Conservation (phyloP, 1,140 invertebrate species). For the Idris sp. region DNA sequence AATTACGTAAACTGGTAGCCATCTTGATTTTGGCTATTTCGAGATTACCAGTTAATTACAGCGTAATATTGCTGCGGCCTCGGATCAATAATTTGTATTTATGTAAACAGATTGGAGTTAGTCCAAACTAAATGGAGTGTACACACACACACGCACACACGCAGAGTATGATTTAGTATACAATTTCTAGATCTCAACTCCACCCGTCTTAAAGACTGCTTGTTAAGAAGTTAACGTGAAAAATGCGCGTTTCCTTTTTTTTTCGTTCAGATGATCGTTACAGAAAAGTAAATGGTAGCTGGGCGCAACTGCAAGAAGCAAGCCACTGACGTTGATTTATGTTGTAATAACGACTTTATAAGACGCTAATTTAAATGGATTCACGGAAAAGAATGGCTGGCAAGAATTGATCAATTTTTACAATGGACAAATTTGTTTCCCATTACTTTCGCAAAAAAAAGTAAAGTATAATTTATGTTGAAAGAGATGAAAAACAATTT, state of each 20-base stretch:
- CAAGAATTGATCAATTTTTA: background rate
- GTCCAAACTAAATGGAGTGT: conserved; percentile 52
- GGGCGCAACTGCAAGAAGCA: conserved; percentile 35
- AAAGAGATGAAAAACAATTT: no score
- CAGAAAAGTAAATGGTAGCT: conserved; percentile 12
- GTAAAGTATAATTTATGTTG: no score
- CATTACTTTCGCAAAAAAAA: no score
- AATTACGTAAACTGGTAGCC: conserved; percentile 10
- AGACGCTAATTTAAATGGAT: conserved; percentile 35
- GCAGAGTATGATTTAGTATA: conserved; percentile 28
- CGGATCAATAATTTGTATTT: conserved; percentile 58
- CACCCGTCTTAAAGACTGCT: conserved; percentile 12
- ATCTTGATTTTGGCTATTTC: conserved; percentile 52
- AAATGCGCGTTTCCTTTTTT: conserved; percentile 35
- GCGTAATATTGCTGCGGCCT: conserved; percentile 43
- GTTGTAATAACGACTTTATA: conserved; percentile 47
- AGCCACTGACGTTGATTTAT: conserved; percentile 51
- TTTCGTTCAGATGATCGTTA: conserved; percentile 38
- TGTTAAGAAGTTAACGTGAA: conserved; percentile 22
- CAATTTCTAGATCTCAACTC: conserved; percentile 27
- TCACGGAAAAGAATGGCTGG: background rate
- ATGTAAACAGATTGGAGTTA: conserved; percentile 58
- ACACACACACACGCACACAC: conserved; percentile 18
- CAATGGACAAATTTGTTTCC: no score
- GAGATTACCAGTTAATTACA: conserved; percentile 54